Evolutionary conservation across 37 sponge, comb jelly and placozoan species (phyloP).

Genomic region (Geodia barretti): DNA sequence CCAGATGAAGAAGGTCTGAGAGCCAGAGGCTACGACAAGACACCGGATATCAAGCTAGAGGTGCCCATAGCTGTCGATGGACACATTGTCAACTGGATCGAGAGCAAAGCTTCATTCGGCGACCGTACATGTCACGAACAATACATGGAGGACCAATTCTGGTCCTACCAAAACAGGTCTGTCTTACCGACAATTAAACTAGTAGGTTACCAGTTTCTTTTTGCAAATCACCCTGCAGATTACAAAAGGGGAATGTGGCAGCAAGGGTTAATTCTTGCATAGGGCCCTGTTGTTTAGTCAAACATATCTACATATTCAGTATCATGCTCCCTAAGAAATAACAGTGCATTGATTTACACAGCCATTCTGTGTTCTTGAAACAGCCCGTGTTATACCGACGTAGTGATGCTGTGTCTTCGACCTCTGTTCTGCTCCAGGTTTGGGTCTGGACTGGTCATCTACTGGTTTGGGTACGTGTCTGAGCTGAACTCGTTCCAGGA

Average conservation of each 20-base stretch:
- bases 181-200: background rate
- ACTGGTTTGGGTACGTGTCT: slow-evolving; percentile 89
- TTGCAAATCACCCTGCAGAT: background rate
- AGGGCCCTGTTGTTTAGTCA: background rate
- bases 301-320: background rate
- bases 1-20: slow-evolving; percentile 72
- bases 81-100: slow-evolving; percentile 82
- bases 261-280: background rate
- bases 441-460: slow-evolving; percentile 91
- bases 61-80: slow-evolving; percentile 73
- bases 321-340: too few relatives aligned
- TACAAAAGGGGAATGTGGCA: background rate
- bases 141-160: slow-evolving; percentile 85
- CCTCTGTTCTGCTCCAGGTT: slow-evolving; percentile 38
- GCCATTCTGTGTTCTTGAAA: too few relatives aligned
- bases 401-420: too few relatives aligned
- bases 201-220: slow-evolving; percentile 7
- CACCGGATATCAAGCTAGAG: slow-evolving; percentile 86
- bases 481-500: slow-evolving; percentile 59
- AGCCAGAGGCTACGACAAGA: slow-evolving; percentile 83
- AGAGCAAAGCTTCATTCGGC: slow-evolving; percentile 94
- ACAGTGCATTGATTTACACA: background rate
- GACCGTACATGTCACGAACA: slow-evolving; percentile 63
- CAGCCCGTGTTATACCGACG: too few relatives aligned
- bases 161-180: slow-evolving; percentile 89